Base-by-base conservation (phyloP, 2,888 invertebrate species). In the Dinocampus coccinellae region DNA sequence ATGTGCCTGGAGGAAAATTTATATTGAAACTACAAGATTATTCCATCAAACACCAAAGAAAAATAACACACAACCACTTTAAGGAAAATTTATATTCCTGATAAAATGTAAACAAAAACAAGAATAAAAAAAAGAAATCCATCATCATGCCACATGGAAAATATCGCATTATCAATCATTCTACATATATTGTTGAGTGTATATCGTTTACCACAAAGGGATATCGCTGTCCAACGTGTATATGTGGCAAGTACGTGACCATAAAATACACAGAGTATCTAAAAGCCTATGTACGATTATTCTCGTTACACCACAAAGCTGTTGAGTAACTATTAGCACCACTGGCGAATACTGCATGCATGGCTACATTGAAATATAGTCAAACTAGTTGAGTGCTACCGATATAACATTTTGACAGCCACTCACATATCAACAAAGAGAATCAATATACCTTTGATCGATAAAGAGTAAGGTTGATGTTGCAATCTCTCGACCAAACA, bases 261-360 rank as follows among this genome's bases (percentile, higher is more conserved):
- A 47, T 72, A 72, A 62, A 72, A 70, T 57, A 60, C 34, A 47
- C 33, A 33, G 47, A 63, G 29, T 70, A 62, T 52, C 64, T 26
- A 9, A 24, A 58, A 36, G 36, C 24, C 39, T 72, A 47, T 72
- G 70, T 73, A 76, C 66, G 73, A 66, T 75, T 70, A 75, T 68
- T 70, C 70, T 24, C 34, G 47, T 66, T 70, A 72, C 69, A 74
- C 68, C 67, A 73, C 73, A 76, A 73, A 72, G 76, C 76, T 72
- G 63, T 64, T 20, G 33, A 64, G 29, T n/a, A 64, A 47, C 47
- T 16, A 47, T 47, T 47, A 6, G 33, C 42, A 52, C 20, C 24
- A 47, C 16, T 47, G 47, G 20, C 13, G 29, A 64, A 52, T 52
- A 26, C 11, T 9, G 3, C 29, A 29, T 42, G 47, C 47, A 36